A percentile compares a stretch with the other conserved stretches of the same genome.
Conservation (phyloP, 2,888 invertebrate genomes). For the Tryphoninae sp. region DNA sequence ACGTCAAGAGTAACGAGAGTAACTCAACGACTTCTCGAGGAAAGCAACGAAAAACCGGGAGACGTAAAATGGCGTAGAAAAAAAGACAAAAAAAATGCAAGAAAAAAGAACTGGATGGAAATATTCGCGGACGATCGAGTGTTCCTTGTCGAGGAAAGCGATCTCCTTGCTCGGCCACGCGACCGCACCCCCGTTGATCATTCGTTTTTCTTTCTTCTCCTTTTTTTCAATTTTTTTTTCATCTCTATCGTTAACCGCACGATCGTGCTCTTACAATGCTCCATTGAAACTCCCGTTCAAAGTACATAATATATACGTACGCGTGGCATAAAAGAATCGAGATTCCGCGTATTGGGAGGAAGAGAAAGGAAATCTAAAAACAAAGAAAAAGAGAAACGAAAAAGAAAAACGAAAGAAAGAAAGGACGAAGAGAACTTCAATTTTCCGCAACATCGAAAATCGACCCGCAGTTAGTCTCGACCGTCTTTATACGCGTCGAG, state of each 20-base stretch:
- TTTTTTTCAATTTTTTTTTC: constrained; percentile 5
- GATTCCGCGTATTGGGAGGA: not conserved
- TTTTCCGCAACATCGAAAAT: constrained; percentile 74
- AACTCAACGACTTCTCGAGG: not conserved
- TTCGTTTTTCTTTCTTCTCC: not conserved
- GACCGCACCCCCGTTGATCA: constrained; percentile 32
- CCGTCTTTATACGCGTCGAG: constrained; percentile 12
- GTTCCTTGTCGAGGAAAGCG: constrained; percentile 36
- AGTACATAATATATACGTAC: constrained; percentile 9
- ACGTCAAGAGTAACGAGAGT: not conserved
- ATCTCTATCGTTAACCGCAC: constrained; percentile 35
- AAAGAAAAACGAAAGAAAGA: constrained; percentile 5
- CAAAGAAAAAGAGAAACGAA: not conserved
- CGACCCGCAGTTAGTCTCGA: constrained; percentile 68
- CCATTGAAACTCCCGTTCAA: constrained; percentile 15
- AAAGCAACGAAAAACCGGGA: no score
- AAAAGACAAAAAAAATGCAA: not conserved
- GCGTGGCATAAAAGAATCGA: constrained; percentile 25
- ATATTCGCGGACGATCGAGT: constrained; percentile 44
- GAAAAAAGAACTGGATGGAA: constrained; percentile 10
- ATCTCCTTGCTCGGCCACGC: constrained; percentile 26
- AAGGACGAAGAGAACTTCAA: constrained; percentile 62
- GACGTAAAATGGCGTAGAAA: no score
- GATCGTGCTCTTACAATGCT: constrained; percentile 39
- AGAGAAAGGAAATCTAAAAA: not conserved